A percentile compares a stretch with the other conserved stretches of the same genome.
These are phyloP conservation scores for Fistularia tabacaria DNA, from an alignment of 2,797 vertebrate species.

Conservation along the genomic window DNA sequence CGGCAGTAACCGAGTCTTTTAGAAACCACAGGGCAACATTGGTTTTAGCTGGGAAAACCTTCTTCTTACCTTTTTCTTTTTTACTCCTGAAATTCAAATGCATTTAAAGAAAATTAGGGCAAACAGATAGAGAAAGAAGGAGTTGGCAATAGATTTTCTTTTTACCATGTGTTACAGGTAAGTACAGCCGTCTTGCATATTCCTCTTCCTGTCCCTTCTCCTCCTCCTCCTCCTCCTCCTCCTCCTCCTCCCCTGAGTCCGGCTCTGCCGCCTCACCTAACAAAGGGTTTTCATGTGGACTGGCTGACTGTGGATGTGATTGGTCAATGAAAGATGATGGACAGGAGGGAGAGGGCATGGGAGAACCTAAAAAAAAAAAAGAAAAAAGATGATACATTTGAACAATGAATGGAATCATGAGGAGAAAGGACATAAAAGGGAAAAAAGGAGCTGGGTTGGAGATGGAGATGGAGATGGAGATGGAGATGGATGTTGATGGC, in stretches of 20 bases:
- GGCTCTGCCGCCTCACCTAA: constrained; percentile 50
- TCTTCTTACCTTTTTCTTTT: too few species aligned
- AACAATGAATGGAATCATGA: constrained; percentile 26
- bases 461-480: constrained; percentile 12
- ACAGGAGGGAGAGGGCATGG: constrained; percentile 70
- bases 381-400: constrained; percentile 28
- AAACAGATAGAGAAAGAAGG: neutral
- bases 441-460: constrained; percentile 10
- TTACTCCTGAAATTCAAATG: too few species aligned
- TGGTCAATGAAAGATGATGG: constrained; percentile 69
- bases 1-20: too few species aligned
- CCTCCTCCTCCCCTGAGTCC: constrained; percentile 56
- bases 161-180: constrained; percentile 66
- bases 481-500: constrained; percentile 11
- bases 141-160: constrained; percentile 9
- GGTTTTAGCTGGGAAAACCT: too few species aligned
- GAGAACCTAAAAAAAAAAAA: constrained; percentile 55
- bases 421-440: neutral
- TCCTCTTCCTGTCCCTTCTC: constrained; percentile 14
- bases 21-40: too few species aligned
- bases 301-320: constrained; percentile 59
- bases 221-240: constrained; percentile 39
- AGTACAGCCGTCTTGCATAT: constrained; percentile 60
- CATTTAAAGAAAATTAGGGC: too few species aligned
- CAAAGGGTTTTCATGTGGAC: constrained; percentile 56